These are phyloP conservation scores for Ibycter americanus DNA, from an alignment of 2,797 vertebrate genomes.

Conservation along the genomic window DNA sequence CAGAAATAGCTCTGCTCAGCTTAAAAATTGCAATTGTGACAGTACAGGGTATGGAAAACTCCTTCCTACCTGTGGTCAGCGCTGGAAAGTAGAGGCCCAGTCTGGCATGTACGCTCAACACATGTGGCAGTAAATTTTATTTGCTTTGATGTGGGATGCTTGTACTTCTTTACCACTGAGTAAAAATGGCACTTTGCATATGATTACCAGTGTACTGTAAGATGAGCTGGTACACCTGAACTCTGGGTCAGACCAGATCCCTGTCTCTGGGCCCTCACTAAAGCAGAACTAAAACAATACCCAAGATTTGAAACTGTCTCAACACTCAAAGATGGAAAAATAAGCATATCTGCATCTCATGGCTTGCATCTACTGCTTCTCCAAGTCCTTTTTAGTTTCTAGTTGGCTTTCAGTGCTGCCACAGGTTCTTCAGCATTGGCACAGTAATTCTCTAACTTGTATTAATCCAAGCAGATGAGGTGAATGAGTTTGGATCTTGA, in stretches of 20 bases:
- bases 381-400: not conserved
- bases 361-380: not conserved
- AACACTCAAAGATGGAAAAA: not conserved
- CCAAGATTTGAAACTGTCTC: not conserved
- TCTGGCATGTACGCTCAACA: not conserved
- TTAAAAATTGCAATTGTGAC: not conserved
- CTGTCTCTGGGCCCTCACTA: not conserved
- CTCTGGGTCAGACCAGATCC: not conserved
- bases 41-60: not conserved
- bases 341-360: not conserved
- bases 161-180: not conserved
- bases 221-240: not conserved
- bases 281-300: not conserved
- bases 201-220: not conserved
- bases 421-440: not conserved
- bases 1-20: not conserved
- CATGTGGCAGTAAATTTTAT: not conserved
- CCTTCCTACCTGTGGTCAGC: not conserved
- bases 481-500: not conserved
- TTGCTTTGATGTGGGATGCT: not conserved
- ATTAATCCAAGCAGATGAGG: not conserved
- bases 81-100: not conserved
- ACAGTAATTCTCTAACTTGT: not conserved
- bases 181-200: not conserved
- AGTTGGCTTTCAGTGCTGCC: not conserved